Evolutionary conservation across 2,888 invertebrate genomes (phyloP), one percentile per base, ranked within the genome.

Genomic region (Lasioglossum zephyrum): DNA sequence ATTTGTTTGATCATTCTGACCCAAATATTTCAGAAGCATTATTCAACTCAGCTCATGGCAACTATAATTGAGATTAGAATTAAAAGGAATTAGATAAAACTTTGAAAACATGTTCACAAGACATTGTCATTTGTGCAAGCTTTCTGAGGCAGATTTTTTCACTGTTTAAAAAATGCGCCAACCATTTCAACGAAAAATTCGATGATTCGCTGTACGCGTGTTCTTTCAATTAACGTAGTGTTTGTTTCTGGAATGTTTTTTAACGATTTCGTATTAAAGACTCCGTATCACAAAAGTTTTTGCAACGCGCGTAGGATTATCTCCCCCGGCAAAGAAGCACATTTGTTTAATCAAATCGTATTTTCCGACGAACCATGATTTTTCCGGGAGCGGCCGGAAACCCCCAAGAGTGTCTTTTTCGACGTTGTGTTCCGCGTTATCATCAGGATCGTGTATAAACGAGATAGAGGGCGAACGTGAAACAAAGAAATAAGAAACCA

Each of bases 291-390:
- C 31, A 31, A 31, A 49, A 39, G 39, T 69, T 73, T 69, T n/a
- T n/a, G 70, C 41, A 31, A 26, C 60, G 26, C 26, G 13, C 26
- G 22, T 4, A 2, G 66, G 13, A 49, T 49, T 47, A 44, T n/a
- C 31, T 44, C 16, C 36, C 22, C 4, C 36, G 63, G 26, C 70
- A 11, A 41, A 31, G n/a, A 53, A 22, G 31, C n/a, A 18, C n/a
- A n/a, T 74, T 26, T 44, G 75, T 63, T 75, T 31, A 73, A 44
- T 63, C 60, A 49, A 69, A 73, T 60, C 36, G 53, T 85, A 85
- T 86, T 86, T 86, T 86, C 85, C 81, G 85, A 86, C 81, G 85
- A 79, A 81, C 44, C 85, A 66, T 63, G 66, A 57, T 53, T 47
- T 47, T n/a, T 63, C 41, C 53, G 66, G 22, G 60, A 57, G 41